Conservation (phyloP, 2,888 invertebrate genomes). For the Ophonus ardosiacus region DNA sequence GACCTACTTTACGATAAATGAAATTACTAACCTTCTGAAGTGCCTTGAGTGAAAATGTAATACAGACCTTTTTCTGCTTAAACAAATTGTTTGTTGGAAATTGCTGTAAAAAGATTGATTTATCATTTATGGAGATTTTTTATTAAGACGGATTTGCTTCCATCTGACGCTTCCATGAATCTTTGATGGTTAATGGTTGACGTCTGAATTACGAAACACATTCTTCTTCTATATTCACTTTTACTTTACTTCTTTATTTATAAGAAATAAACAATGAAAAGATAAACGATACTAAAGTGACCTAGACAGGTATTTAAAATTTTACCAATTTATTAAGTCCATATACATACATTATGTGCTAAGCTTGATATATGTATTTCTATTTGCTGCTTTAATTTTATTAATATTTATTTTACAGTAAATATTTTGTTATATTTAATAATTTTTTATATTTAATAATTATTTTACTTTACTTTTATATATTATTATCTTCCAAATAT, state of each 20-base stretch:
- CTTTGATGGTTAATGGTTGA: neutral
- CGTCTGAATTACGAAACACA: slow-evolving; percentile 6
- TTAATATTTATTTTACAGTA: too few relatives aligned
- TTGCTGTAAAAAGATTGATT: slow-evolving; percentile 23
- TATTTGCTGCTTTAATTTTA: too few relatives aligned
- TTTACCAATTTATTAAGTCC: too few relatives aligned
- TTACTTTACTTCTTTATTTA: neutral
- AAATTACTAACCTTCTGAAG: neutral
- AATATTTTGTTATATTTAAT: too few relatives aligned
- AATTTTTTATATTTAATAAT: too few relatives aligned
- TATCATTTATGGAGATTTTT: slow-evolving; percentile 38
- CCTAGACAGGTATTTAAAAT: too few relatives aligned
- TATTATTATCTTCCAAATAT: too few relatives aligned
- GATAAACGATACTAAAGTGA: neutral
- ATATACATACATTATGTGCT: too few relatives aligned
- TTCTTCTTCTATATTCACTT: neutral
- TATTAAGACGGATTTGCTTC: slow-evolving; percentile 27
- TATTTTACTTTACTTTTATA: too few relatives aligned
- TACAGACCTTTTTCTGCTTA: neutral
- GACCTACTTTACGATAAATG: too few relatives aligned
- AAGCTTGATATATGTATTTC: too few relatives aligned
- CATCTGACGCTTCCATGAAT: neutral
- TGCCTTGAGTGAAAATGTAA: neutral
- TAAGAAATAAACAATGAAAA: neutral
- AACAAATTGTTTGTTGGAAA: neutral